A percentile compares a stretch with the other conserved stretches of the same genome.
Conservation (phyloP, 2,888 invertebrate genomes). For the Cantharis rustica region DNA sequence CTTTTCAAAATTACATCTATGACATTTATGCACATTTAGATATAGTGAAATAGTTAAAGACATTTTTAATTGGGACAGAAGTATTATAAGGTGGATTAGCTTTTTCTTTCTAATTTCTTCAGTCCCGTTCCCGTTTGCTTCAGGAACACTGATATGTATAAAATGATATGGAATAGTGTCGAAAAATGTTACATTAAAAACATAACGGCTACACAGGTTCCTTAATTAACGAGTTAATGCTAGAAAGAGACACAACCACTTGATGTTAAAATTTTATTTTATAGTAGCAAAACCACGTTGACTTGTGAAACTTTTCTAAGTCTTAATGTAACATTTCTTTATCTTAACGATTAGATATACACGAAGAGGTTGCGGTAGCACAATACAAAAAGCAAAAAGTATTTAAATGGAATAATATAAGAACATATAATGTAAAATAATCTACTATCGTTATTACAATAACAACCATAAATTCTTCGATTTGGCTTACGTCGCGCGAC, state of each 20-base stretch:
- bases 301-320: not conserved
- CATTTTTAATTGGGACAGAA: slow-evolving; percentile 21
- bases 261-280: slow-evolving; percentile 18
- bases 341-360: slow-evolving; percentile 11
- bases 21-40: slow-evolving; percentile 24
- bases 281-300: not conserved
- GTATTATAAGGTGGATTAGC: slow-evolving; percentile 38
- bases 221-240: slow-evolving; percentile 20
- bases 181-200: slow-evolving; percentile 12
- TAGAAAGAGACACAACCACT: slow-evolving; percentile 51
- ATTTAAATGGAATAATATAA: slow-evolving; percentile 12
- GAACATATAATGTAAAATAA: slow-evolving; percentile 14
- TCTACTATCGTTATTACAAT: not conserved
- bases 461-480: not conserved
- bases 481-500: not conserved
- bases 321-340: slow-evolving; percentile 3
- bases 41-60: slow-evolving; percentile 16
- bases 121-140: slow-evolving; percentile 31
- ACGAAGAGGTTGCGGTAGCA: slow-evolving; percentile 29
- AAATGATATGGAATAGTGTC: slow-evolving; percentile 30
- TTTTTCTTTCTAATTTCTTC: slow-evolving; percentile 12
- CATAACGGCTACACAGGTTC: not conserved
- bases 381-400: slow-evolving; percentile 10
- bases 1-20: slow-evolving; percentile 17
- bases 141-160: slow-evolving; percentile 47